Evolutionary conservation across 1,140 invertebrate genomes (phyloP), one percentile per base, ranked within the genome.

Genomic region (Asbolus verrucosus): DNA sequence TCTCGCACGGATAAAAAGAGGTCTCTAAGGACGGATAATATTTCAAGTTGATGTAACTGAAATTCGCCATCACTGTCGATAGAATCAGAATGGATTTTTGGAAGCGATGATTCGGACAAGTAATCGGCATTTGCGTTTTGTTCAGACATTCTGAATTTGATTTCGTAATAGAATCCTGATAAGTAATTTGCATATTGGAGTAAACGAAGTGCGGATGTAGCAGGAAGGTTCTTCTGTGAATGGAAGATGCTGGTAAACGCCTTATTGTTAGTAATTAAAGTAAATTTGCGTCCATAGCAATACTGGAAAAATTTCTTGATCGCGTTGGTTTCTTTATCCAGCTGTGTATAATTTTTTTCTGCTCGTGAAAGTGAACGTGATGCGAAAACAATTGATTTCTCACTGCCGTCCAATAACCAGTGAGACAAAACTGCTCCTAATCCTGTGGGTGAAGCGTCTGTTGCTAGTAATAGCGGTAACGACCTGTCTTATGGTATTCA

Each of bases 281-380:
- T 41, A n/a, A 41, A 4, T 14, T 41, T n/a, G 5, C 6, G 13
- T n/a, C 39, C 39, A 16, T 41, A 41, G 39, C 39, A 41, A n/a
- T 41, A 41, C 5, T 41, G 39, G 16, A 41, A 41, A 16, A 41
- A 5, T 4, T 41, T 41, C 39, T 6, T n/a, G 60, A 82, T 77
- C 8, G 81, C 81, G 15, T 83, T 59, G 4, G 80, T 60, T 69
- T 84, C 82, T 70, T 79, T 77, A 68, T 84, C 82, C 1, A 82
- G 78, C 65, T 83, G 78, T 6, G 76, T 77, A 66, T 83, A 82
- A 31, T 80, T 80, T 31, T 74, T 13, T 71, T 84, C 77, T 14
- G 77, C 71, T 16, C 65, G 13, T 5, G 78, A 81, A 8, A 83
- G 65, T 13, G 77, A 63, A 61, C 78, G 33, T 9, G 80, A 82